phyloP scores from a whole-genome alignment of 2,797 vertebrate species.

The Sardinella longiceps region DNA sequence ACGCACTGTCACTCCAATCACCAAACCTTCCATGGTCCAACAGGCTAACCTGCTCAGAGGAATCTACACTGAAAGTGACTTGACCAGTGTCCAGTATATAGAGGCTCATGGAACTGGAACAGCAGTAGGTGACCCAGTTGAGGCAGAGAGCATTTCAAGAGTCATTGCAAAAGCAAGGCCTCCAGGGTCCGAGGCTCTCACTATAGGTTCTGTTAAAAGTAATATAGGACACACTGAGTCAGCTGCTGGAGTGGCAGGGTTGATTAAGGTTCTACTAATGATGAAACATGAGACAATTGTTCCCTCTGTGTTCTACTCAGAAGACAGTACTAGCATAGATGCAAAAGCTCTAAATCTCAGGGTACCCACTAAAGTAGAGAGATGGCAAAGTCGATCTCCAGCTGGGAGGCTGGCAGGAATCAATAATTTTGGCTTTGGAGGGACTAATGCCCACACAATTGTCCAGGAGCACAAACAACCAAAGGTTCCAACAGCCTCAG shows the following conservation, averaged over 20 bases:
- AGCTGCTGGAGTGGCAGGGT: neutral
- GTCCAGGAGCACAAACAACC: neutral
- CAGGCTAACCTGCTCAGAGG: neutral
- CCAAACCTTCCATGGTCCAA: neutral
- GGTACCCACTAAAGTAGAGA: neutral
- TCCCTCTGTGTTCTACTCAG: neutral
- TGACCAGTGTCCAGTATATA: slow-evolving; percentile 14
- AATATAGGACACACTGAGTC: slow-evolving; percentile 5
- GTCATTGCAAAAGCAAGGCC: neutral
- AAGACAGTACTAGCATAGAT: neutral
- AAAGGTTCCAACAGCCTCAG: neutral
- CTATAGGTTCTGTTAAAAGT: neutral
- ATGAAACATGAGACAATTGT: neutral
- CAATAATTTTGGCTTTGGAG: neutral
- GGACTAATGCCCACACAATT: neutral
- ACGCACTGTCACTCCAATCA: neutral
- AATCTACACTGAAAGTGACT: neutral
- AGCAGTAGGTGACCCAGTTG: neutral
- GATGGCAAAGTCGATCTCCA: neutral
- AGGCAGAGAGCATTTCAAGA: neutral
- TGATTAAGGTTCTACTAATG: neutral
- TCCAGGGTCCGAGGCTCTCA: neutral
- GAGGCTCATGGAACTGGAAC: slow-evolving; percentile 10
- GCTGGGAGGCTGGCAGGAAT: neutral
- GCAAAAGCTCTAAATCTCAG: neutral